phyloP scores from a whole-genome alignment of 1,140 invertebrate species.

The Pogonognathellus flavescens region DNA sequence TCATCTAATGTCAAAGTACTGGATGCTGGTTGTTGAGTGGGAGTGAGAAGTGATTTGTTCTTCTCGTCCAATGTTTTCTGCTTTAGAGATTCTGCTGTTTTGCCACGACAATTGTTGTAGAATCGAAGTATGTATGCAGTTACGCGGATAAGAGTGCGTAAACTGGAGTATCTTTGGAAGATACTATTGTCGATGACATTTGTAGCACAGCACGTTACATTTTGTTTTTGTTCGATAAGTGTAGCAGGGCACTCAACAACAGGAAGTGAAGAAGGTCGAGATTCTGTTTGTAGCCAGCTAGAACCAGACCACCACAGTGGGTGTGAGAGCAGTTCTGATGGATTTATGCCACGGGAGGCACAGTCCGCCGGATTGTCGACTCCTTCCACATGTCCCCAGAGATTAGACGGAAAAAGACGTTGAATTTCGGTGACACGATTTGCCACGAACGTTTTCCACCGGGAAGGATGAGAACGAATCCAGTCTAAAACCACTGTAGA shows the following conservation, averaged over 20 bases:
- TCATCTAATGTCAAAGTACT: background rate
- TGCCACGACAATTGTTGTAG: background rate
- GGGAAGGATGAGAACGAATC: conserved; percentile 67
- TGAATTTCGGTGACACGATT: conserved; percentile 70
- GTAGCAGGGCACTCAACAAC: background rate
- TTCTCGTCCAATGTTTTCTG: background rate
- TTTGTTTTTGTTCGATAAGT: background rate
- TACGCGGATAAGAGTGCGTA: background rate
- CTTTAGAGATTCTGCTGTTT: background rate
- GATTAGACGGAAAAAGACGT: conserved; percentile 53
- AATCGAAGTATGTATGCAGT: background rate
- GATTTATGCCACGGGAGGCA: conserved; percentile 69
- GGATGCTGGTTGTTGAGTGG: background rate
- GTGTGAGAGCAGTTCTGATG: conserved; percentile 66
- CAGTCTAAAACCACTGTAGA: conserved; percentile 69
- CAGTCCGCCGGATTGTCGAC: conserved; percentile 71
- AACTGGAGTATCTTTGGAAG: conserved; percentile 54
- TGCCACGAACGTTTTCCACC: conserved; percentile 70
- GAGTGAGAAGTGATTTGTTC: background rate
- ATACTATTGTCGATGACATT: background rate
- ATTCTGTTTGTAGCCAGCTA: background rate
- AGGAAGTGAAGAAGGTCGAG: background rate
- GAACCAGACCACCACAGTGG: conserved; percentile 70
- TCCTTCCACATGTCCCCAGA: conserved; percentile 68
- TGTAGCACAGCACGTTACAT: background rate